Evolutionary conservation across 1,140 invertebrate species (phyloP).

Genomic region (Steinernema khuongi): DNA sequence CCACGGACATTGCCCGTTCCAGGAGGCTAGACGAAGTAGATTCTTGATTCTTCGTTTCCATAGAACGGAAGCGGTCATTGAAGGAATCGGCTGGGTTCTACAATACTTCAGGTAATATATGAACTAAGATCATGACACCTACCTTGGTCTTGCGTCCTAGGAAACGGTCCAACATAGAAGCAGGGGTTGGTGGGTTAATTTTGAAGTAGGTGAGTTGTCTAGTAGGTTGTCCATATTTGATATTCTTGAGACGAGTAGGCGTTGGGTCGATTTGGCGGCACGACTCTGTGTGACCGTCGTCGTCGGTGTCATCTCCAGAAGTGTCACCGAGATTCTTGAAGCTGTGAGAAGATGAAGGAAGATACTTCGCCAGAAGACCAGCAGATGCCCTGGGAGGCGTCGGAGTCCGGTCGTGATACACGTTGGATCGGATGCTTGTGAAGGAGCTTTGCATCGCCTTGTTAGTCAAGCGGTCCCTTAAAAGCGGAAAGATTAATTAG

Average conservation of each 20-base stretch:
- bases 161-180: slow-evolving; percentile 24
- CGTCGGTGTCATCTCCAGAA: slow-evolving; percentile 32
- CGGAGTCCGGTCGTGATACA: slow-evolving; percentile 28
- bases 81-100: background rate
- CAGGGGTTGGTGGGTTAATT: slow-evolving; percentile 21
- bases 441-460: background rate
- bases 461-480: too few species aligned
- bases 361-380: background rate
- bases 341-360: slow-evolving; percentile 8
- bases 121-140: slow-evolving; percentile 30
- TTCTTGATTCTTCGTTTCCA: slow-evolving; percentile 1
- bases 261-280: slow-evolving; percentile 32
- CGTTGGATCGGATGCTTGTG: background rate
- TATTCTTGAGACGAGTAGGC: background rate
- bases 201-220: slow-evolving; percentile 31
- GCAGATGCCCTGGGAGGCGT: slow-evolving; percentile 28
- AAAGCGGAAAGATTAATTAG: too few species aligned
- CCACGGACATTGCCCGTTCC: too few species aligned
- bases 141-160: slow-evolving; percentile 26
- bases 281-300: slow-evolving; percentile 44
- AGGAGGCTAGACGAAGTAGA: background rate
- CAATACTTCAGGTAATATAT: background rate
- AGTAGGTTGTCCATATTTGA: slow-evolving; percentile 22
- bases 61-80: background rate
- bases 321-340: background rate